phyloP scores from a whole-genome alignment of 1,140 invertebrate genomes.

The Caenorhabditis tropicalis region DNA sequence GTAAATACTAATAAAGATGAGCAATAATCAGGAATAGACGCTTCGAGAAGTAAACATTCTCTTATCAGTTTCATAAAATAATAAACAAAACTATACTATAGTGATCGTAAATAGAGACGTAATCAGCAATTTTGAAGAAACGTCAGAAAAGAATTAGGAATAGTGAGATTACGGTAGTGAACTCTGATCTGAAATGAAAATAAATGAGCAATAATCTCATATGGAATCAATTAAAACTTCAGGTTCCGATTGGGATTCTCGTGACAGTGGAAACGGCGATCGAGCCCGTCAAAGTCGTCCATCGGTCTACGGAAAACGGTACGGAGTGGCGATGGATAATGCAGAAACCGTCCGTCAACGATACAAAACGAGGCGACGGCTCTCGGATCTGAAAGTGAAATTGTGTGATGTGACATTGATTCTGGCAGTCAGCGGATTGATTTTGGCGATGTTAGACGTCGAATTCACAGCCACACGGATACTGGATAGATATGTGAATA shows the following conservation, averaged over 20 bases:
- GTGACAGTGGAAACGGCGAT: neutral
- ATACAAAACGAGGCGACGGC: slow-evolving; percentile 49
- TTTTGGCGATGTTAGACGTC: slow-evolving; percentile 65
- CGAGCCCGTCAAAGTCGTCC: slow-evolving; percentile 4
- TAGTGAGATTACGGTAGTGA: too few relatives aligned
- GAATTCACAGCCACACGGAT: slow-evolving; percentile 53
- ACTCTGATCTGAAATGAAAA: too few relatives aligned
- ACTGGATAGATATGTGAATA: slow-evolving; percentile 5
- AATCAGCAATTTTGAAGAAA: too few relatives aligned
- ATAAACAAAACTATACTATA: too few relatives aligned
- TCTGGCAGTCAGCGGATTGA: slow-evolving; percentile 60
- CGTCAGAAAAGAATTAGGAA: too few relatives aligned
- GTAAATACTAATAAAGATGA: too few relatives aligned
- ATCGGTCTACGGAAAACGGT: slow-evolving; percentile 57
- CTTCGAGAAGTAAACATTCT: too few relatives aligned
- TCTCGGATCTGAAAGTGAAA: slow-evolving; percentile 57
- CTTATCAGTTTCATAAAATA: too few relatives aligned
- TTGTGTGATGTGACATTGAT: slow-evolving; percentile 62
- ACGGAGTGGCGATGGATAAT: slow-evolving; percentile 56
- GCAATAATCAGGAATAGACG: too few relatives aligned
- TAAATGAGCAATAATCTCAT: too few relatives aligned
- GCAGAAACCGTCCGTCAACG: slow-evolving; percentile 55
- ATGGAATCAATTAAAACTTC: neutral
- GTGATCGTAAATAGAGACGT: too few relatives aligned
- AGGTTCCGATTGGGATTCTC: slow-evolving; percentile 20